A percentile compares a stretch with the other conserved stretches of the same genome.
phyloP scores from a whole-genome alignment of 2,797 vertebrate genomes.

The Nannoperca obscura region DNA sequence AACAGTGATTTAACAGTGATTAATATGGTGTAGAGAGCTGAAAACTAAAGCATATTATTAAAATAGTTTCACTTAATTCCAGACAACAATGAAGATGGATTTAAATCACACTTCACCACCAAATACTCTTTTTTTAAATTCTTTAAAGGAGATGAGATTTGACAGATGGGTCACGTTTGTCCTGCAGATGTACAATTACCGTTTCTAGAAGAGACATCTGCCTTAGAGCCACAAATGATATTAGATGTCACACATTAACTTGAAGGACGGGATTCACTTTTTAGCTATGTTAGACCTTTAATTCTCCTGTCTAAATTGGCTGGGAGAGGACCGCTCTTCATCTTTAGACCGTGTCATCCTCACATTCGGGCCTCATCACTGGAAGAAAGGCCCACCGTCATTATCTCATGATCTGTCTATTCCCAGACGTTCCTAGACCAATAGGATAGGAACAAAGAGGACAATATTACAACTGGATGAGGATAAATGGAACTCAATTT shows the following conservation, averaged over 20 bases:
- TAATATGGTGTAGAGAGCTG: background rate
- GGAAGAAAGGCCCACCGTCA: conserved; percentile 70
- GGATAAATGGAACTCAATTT: conserved; percentile 79
- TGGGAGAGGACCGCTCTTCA: conserved; percentile 82
- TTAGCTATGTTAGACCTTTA: conserved; percentile 81
- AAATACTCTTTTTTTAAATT: conserved; percentile 23
- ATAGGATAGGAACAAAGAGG: conserved; percentile 74
- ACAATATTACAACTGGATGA: conserved; percentile 65
- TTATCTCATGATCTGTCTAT: conserved; percentile 78
- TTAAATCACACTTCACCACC: conserved; percentile 25
- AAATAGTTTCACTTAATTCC: conserved; percentile 22
- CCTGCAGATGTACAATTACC: conserved; percentile 60
- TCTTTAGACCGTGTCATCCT: conserved; percentile 81
- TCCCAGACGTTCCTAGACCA: conserved; percentile 59
- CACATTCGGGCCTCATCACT: conserved; percentile 81
- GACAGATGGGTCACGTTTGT: conserved; percentile 59
- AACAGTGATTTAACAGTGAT: conserved; percentile 20
- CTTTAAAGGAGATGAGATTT: conserved; percentile 45
- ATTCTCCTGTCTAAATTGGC: conserved; percentile 86
- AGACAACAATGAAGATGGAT: conserved; percentile 28
- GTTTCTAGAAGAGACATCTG: conserved; percentile 74
- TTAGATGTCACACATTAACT: conserved; percentile 77
- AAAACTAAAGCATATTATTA: conserved; percentile 15
- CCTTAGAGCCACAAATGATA: conserved; percentile 85
- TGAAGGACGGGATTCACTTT: conserved; percentile 82